These are phyloP conservation scores for Dryococelus australis DNA, from an alignment of 2,888 invertebrate species.

Conservation along the genomic window DNA sequence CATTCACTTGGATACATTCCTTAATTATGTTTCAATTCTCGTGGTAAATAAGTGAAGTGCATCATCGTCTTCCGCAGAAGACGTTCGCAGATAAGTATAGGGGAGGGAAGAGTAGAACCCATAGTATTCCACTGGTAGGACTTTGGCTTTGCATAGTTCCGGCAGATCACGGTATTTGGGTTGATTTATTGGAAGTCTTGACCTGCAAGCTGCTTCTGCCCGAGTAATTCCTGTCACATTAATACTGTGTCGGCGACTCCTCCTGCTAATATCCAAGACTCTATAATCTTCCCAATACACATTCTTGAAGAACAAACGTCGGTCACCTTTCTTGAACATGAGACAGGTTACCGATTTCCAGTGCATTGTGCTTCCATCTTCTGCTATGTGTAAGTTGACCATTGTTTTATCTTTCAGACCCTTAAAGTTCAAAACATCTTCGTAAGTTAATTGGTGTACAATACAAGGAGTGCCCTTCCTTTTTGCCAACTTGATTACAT, in stretches of 20 bases:
- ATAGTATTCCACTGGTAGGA: not conserved
- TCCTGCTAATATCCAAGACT: not conserved
- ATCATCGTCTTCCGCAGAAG: not conserved
- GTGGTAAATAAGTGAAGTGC: not conserved
- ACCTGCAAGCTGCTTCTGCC: not conserved
- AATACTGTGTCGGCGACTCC: not conserved
- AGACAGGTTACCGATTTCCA: constrained; percentile 21
- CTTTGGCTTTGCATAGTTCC: not conserved
- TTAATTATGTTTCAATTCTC: not conserved
- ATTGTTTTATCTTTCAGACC: constrained; percentile 27
- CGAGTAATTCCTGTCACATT: not conserved
- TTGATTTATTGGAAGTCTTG: not conserved
- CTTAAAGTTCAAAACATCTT: constrained; percentile 20
- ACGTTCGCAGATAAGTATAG: not conserved
- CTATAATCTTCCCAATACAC: constrained; percentile 26
- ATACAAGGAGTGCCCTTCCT: not conserved
- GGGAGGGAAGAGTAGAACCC: not conserved
- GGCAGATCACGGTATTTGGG: not conserved
- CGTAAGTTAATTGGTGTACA: not conserved
- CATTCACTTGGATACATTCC: not conserved
- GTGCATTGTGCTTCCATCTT: not conserved
- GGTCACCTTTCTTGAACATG: not conserved
- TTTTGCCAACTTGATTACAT: constrained; percentile 20
- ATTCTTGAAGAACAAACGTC: constrained; percentile 23
- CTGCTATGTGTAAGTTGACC: constrained; percentile 28